phyloP scores from a whole-genome alignment of 2,888 invertebrate genomes.

The Neelides folsomi region DNA sequence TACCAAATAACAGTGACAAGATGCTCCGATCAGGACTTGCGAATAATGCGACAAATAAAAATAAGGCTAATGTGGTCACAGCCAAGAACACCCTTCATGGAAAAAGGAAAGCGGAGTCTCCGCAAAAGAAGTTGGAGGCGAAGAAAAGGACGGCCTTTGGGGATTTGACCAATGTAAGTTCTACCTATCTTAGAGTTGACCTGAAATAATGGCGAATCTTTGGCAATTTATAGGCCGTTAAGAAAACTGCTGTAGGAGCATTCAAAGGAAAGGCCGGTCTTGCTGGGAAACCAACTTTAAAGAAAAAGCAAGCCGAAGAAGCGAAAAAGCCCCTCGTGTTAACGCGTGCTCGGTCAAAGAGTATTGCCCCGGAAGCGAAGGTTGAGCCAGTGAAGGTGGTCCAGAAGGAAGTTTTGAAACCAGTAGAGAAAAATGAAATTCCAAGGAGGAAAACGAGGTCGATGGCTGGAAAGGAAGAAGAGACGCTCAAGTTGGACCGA shows the following conservation, averaged over 20 bases:
- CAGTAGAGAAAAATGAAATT: background rate
- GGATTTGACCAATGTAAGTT: slow-evolving; percentile 45
- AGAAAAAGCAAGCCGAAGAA: slow-evolving; percentile 36
- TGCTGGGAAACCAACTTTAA: slow-evolving; percentile 36
- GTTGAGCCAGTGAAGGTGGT: slow-evolving; percentile 36
- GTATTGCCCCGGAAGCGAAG: slow-evolving; percentile 6
- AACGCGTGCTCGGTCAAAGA: slow-evolving; percentile 5
- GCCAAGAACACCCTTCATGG: background rate
- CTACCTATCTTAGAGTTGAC: too few species aligned
- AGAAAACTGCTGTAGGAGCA: slow-evolving; percentile 38
- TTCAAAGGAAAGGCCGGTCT: slow-evolving; percentile 38
- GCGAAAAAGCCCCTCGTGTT: slow-evolving; percentile 1
- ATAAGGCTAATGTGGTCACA: background rate
- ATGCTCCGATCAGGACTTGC: background rate
- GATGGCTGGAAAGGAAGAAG: background rate
- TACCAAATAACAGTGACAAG: background rate
- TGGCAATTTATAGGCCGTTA: slow-evolving; percentile 13
- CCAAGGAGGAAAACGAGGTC: background rate
- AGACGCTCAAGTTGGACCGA: too few species aligned
- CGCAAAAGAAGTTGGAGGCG: slow-evolving; percentile 51
- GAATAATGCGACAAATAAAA: too few species aligned
- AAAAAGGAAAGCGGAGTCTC: slow-evolving; percentile 73
- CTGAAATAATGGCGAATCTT: background rate
- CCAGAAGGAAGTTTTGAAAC: slow-evolving; percentile 39
- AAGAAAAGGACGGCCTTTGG: slow-evolving; percentile 72